Base-by-base conservation (phyloP, 2,888 invertebrate genomes). In the Chalcis sispes region DNA sequence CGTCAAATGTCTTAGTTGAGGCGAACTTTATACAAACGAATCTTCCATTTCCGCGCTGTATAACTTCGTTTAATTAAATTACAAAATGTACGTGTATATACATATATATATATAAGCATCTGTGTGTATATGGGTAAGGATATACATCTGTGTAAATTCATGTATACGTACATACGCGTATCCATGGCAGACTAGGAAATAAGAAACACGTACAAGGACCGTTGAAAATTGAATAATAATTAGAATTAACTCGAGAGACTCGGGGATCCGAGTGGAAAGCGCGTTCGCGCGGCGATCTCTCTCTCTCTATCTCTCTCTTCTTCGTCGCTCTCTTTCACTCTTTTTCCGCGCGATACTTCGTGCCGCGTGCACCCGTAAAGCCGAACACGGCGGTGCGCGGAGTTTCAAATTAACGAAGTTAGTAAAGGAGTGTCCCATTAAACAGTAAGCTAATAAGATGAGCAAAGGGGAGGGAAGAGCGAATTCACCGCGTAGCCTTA, bases 341-440 rank as follows among this genome's bases (percentile, higher is more conserved):
- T 42, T 15, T 42, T 13, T 15, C 32, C 8, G 7, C 15, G 20
- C 20, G 20, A 50, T 50, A 50, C 50, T 64, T 64, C 20, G 32
- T 3, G 36, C n/a, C 13, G 25, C 15, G 2, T n/a, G 27, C 23
- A 25, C 3, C 42, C 32, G 54, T 54, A 13, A 54, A 59, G 32
- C 59, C 50, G 59, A 59, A 32, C 70, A 7, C n/a, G 13, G 27
- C 27, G 15, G 46, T 72, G 64, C 54, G 15, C n/a, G 13, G 27
- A 40, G 15, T 56, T 72, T 72, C 54, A 64, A 72, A 72, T 48
- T 72, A 84, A 84, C 83, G 81, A 84, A 84, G 82, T 84, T 84
- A 83, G 81, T 80, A 83, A 82, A n/a, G 80, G 82, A 80, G 80
- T 81, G 82, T 82, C 81, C 81, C 82, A 83, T 83, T 83, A 84